Conservation (phyloP, 2,797 vertebrate species). For the Acanthurus lineatus region DNA sequence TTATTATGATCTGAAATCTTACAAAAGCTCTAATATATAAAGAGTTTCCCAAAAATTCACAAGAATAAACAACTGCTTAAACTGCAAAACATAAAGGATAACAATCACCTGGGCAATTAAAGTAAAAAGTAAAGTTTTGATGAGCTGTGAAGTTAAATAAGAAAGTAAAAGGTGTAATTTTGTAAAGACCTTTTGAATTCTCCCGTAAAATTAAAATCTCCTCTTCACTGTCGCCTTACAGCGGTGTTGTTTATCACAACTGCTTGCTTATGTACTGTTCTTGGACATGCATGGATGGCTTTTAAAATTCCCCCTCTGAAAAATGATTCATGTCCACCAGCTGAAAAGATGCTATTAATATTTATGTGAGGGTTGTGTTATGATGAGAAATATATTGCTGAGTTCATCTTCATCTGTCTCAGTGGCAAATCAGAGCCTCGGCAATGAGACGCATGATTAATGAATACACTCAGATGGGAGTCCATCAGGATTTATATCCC, state of each 20-base stretch:
- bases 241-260: constrained; percentile 83
- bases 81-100: constrained; percentile 3
- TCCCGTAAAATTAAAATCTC: constrained; percentile 45
- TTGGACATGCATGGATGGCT: constrained; percentile 79
- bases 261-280: constrained; percentile 79
- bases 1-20: background rate
- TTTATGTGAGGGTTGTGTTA: constrained; percentile 87
- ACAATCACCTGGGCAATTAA: constrained; percentile 38
- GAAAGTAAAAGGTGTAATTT: background rate
- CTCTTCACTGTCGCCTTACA: constrained; percentile 72
- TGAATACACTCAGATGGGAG: constrained; percentile 72
- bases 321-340: constrained; percentile 87
- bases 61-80: constrained; percentile 18
- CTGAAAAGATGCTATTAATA: constrained; percentile 88
- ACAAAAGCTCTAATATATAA: background rate
- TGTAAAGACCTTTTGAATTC: constrained; percentile 62
- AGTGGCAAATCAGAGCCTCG: constrained; percentile 81
- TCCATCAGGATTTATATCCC: constrained; percentile 83
- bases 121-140: constrained; percentile 32
- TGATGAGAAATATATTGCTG: constrained; percentile 88
- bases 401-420: constrained; percentile 87
- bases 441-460: constrained; percentile 84
- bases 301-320: constrained; percentile 84
- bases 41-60: background rate
- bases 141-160: constrained; percentile 43